Evolutionary conservation across 1,140 invertebrate genomes (phyloP), one percentile per base, ranked within the genome.

Genomic region (Drosophila nigromelanica): DNA sequence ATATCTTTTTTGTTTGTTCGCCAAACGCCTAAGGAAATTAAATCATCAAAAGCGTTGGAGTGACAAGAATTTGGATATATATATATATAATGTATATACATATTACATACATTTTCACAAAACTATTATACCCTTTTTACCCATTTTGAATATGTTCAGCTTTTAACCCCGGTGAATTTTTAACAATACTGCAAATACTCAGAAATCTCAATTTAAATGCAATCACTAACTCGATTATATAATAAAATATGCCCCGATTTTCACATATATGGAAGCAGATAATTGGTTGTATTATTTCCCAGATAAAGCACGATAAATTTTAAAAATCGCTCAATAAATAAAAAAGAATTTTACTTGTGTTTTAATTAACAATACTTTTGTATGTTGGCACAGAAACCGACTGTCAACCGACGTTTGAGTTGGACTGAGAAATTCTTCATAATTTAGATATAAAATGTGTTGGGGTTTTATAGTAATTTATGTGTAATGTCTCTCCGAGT

Each of bases 1-100:
- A 76, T 67, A 73, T 60, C 58, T 66, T 59, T 68, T 58, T 70
- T 37, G 56, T 77, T 73, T 81, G 50, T 78, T 69, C 67, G 73
- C 64, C 58, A n/a, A 27, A 69, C 37, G 75, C 80, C 58, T 72
- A 73, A 74, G 71, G 82, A 86, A 86, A 87, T 87, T 87, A 87
- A 89, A 89, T 87, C 73, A 87, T 87, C 83, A 62, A 64, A 69
- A 52, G 63, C 56, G 54, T 79, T 72, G 71, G 63, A 90, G 64
- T 89, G 85, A 80, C 85, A 90, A 73, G 61, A 67, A 67, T 45
- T 45, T 60, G 18, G n/a, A 51, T 55, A 8, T 30, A 24, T 56
- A 21, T 5, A 12, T 30, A 48, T 12, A 5, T n/a, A n/a, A 50
- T 8, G 8, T 10, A 10, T 33, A 33, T 33, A 33, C 7, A 33